phyloP scores from a whole-genome alignment of 1,140 invertebrate genomes.

The Papilio dardanus region DNA sequence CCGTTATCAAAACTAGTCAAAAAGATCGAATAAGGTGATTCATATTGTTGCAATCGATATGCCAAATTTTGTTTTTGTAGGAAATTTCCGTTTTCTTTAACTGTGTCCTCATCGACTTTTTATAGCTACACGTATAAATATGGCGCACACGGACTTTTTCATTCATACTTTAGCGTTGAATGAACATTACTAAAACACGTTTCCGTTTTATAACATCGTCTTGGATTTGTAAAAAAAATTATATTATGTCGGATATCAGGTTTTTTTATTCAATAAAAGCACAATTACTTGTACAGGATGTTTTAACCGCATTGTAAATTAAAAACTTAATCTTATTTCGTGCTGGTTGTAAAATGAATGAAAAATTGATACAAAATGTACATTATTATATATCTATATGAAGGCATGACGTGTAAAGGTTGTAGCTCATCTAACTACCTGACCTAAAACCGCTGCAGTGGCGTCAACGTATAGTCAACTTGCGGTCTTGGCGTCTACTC shows the following conservation, averaged over 20 bases:
- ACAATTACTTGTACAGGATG: constrained; percentile 37
- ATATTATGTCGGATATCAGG: constrained; percentile 26
- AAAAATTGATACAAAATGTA: constrained; percentile 22
- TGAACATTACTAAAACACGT: constrained; percentile 37
- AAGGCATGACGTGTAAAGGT: not conserved
- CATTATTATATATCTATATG: not conserved
- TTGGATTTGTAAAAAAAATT: constrained; percentile 37
- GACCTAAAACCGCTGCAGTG: too few relatives aligned
- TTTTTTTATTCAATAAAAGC: constrained; percentile 35
- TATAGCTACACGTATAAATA: constrained; percentile 24
- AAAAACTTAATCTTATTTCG: constrained; percentile 26
- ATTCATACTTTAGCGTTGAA: constrained; percentile 39
- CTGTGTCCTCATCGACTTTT: constrained; percentile 27
- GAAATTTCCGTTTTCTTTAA: constrained; percentile 36
- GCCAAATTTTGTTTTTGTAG: not conserved
- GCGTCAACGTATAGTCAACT: not conserved
- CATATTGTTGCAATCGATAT: not conserved
- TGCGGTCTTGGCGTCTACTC: not conserved
- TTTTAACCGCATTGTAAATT: constrained; percentile 33
- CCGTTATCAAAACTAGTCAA: not conserved
- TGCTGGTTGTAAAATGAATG: constrained; percentile 23
- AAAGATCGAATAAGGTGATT: not conserved
- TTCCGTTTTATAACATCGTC: constrained; percentile 38
- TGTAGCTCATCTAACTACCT: not conserved
- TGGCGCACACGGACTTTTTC: constrained; percentile 34